Evolutionary conservation across 2,113 vertebrate genomes (phyloP).

Genomic region (Podarcis muralis): DNA sequence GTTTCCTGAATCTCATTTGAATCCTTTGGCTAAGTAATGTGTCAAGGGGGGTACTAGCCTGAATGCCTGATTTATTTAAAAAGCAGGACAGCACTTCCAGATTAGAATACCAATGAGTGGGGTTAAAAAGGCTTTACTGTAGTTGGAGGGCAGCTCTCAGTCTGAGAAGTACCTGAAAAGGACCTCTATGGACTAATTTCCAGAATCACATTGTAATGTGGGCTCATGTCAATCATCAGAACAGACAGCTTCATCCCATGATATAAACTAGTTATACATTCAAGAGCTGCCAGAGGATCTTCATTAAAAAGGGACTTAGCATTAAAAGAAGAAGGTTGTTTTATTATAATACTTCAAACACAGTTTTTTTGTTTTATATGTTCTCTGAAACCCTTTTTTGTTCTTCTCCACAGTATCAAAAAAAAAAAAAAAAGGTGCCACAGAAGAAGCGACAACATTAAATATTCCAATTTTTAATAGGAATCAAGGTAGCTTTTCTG

Average conservation of each 20-base stretch:
- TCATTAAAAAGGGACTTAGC: slow-evolving; percentile 86
- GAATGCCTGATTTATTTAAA: slow-evolving; percentile 99
- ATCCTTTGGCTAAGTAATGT: slow-evolving; percentile 96
- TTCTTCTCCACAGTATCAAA: slow-evolving; percentile 79
- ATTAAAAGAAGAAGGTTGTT: slow-evolving; percentile 82
- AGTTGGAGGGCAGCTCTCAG: slow-evolving; percentile 97
- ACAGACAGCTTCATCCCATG: slow-evolving; percentile 99
- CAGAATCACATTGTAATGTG: slow-evolving; percentile 99
- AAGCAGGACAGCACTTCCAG: slow-evolving; percentile 92
- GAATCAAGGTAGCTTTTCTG: slow-evolving; percentile 79
- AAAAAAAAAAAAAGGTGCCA: slow-evolving; percentile 73
- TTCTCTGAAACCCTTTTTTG: slow-evolving; percentile 83
- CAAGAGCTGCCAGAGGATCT: slow-evolving; percentile 88
- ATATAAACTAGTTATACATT: slow-evolving; percentile 98
- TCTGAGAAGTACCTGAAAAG: slow-evolving; percentile 94
- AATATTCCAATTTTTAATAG: slow-evolving; percentile 83
- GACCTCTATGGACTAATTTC: slow-evolving; percentile 99
- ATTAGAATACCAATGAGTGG: slow-evolving; percentile 99
- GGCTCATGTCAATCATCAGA: slow-evolving; percentile 99
- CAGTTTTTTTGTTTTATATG: slow-evolving; percentile 85
- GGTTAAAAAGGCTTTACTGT: slow-evolving; percentile 99
- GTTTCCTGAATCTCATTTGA: slow-evolving; percentile 98
- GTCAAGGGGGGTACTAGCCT: slow-evolving; percentile 94
- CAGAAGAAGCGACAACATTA: slow-evolving; percentile 81
- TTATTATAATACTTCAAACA: slow-evolving; percentile 87